These are phyloP conservation scores for Zophobas morio DNA, from an alignment of 1,140 invertebrate species.

Conservation along the genomic window DNA sequence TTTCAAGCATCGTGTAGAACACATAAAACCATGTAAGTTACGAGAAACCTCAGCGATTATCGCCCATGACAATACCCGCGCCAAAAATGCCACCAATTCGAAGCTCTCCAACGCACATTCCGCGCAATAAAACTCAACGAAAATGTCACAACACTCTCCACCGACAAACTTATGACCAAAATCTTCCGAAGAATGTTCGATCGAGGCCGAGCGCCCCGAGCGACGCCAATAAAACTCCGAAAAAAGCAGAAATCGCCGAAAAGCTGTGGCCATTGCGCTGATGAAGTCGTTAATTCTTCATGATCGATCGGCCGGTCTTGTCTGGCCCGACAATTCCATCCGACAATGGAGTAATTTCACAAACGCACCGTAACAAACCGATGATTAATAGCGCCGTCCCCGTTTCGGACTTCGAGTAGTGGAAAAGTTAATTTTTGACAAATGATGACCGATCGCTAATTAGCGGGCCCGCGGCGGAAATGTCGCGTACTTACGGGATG, in stretches of 20 bases:
- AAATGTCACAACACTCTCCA: neutral
- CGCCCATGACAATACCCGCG: no score
- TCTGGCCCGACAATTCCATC: neutral
- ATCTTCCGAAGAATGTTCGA: neutral
- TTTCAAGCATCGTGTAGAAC: no score
- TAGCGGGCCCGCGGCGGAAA: neutral
- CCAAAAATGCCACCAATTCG: no score
- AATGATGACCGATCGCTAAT: constrained; percentile 21
- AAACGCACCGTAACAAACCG: constrained; percentile 32
- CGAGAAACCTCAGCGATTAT: no score
- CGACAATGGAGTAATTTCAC: constrained; percentile 34
- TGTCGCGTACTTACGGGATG: neutral
- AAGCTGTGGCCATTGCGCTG: neutral
- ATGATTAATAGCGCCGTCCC: constrained; percentile 25
- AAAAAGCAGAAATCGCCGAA: neutral
- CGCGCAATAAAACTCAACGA: neutral
- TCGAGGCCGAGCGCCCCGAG: neutral
- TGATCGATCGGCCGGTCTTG: neutral
- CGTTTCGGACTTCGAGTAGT: constrained; percentile 11
- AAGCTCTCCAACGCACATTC: neutral
- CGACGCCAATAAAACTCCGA: neutral
- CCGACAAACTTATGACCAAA: neutral
- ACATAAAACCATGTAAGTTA: no score
- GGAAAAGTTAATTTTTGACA: constrained; percentile 26
- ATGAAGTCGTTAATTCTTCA: constrained; percentile 30